These are phyloP conservation scores for Valencia hispanica DNA, from an alignment of 2,797 vertebrate genomes.

Conservation along the genomic window DNA sequence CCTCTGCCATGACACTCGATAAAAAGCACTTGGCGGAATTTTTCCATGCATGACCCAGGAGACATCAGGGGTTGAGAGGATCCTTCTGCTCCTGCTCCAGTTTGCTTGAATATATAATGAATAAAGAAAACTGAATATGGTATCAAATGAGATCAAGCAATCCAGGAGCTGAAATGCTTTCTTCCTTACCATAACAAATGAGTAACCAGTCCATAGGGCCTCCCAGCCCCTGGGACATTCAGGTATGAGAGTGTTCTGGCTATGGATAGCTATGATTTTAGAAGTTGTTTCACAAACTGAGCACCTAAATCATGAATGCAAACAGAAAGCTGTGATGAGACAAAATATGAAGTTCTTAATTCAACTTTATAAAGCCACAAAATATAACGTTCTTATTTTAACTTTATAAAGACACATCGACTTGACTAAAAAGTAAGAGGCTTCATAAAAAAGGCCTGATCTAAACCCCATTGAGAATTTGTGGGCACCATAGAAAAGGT, in stretches of 20 bases:
- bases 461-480: neutral
- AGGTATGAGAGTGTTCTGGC: conserved; percentile 83
- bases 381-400: neutral
- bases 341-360: neutral
- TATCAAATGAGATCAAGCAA: neutral
- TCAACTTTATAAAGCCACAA: neutral
- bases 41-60: conserved; percentile 89
- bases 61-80: conserved; percentile 89
- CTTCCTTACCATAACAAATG: conserved; percentile 88
- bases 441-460: neutral
- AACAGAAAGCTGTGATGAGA: neutral
- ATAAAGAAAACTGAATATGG: neutral
- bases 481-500: neutral
- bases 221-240: conserved; percentile 84
- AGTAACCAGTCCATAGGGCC: conserved; percentile 89
- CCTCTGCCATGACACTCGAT: conserved; percentile 90
- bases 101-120: conserved; percentile 77
- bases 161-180: neutral
- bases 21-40: conserved; percentile 87
- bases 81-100: conserved; percentile 87
- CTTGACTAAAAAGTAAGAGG: neutral
- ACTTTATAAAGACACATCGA: neutral
- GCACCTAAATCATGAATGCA: conserved; percentile 76
- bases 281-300: conserved; percentile 86
- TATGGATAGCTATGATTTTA: conserved; percentile 86